Base-by-base conservation (phyloP, 2,113 vertebrate genomes). In the Poeciliopsis prolifica region DNA sequence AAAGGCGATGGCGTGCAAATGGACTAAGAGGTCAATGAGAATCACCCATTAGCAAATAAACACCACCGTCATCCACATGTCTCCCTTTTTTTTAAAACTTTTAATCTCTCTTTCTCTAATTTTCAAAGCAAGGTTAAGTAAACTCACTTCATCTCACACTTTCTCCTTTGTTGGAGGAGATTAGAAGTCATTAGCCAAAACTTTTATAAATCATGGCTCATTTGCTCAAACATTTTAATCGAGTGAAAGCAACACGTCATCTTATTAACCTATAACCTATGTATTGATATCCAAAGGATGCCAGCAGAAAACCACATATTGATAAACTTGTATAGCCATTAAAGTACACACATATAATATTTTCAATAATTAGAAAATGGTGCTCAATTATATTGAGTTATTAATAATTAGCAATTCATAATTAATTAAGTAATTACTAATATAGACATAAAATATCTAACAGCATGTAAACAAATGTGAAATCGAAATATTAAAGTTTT, bases 151-250 rank as follows among this genome's bases (percentile, higher is more conserved):
- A 68, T 64, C 69, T 19, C 69, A 62, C 35, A 61, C 68, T 67
- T 71, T 72, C 70, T 79, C 72, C 70, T 87, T 86, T 76, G 87
- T 68, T 29, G 77, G 77, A 81, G 82, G 77, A 80, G 79, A 80
- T 90, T 87, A 87, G 70, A 75, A 79, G 70, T 86, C 87, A 89
- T 91, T 91, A 91, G 81, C 80, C 67, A 74, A 80, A 83, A 90
- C 82, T 74, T 68, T 86, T 65, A 86, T 83, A 89, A 91, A 91
- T 87, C 89, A 85, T 90, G 85, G 70, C 82, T 92, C 86, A 89
- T 90, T 83, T 91, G 78, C 79, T 83, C 83, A 81, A 82, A 81
- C 85, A 75, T 80, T 82, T 89, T 92, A 89, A 89, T 87, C 83
- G 79, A 90, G 67, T 70, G 86, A 85, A 79, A 79, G 75, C 71